Evolutionary conservation across 2,888 invertebrate genomes (phyloP), one percentile per base, ranked within the genome.

Genomic region (Cryptocephalus primarius): DNA sequence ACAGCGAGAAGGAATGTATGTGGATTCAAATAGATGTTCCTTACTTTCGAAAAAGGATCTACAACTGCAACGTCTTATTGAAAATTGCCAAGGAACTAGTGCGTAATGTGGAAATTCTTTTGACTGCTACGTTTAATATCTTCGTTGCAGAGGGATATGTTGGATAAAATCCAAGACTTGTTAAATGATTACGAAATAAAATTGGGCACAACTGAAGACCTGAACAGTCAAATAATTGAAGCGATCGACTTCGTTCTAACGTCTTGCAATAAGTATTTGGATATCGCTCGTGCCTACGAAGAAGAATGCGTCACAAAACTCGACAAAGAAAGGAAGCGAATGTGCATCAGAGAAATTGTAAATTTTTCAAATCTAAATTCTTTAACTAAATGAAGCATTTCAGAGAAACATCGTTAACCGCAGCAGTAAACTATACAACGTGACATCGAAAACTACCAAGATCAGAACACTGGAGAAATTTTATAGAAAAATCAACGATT

Each of bases 31-130:
- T 75, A 0, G 68, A 70, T 45, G 76, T 82, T 60, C 84, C 85
- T 4, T 84, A 85, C 64, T 77, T 81, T 51, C 72, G 82, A 48
- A 76, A 78, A 55, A 72, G 84, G 51, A 75, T 84, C 65, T 80
- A 76, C 60, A 79, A 80, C 57, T 76, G 78, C 43, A 88, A 88
- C 65, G 76, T 80, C 61, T 68, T 87, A 2, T 64, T 72, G 8
- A 77, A 75, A 51, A 81, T 86, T 33, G 72, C 74, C 6, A 68
- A 8, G 73, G 75, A 22, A 22, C 22, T 22, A 22, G 22, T 22
- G 22, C 59, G 68, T 86, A 70, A 85, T 85, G 64, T 66, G 70
- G 61, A 41, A 22, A 22, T 22, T 22, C 22, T 22, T n/a, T 22
- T 22, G 22, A 22, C 2, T 2, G 22, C 3, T 22, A 22, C 22